These are phyloP conservation scores for Oreochromis mossambicus DNA, from an alignment of 2,797 vertebrate species.

Conservation along the genomic window DNA sequence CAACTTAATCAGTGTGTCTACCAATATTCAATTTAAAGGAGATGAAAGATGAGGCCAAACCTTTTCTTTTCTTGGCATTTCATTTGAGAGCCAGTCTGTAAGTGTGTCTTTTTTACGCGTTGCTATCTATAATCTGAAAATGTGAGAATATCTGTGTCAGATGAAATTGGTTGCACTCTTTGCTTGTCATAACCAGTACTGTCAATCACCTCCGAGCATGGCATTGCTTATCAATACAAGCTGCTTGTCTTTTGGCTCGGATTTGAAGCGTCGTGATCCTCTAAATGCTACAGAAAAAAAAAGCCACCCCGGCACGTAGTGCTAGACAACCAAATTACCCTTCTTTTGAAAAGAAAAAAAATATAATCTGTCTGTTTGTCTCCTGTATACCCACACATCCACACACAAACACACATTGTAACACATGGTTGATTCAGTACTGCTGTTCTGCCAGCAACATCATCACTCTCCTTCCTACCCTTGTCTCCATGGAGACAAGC, in stretches of 20 bases:
- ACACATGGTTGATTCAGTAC: slow-evolving; percentile 60
- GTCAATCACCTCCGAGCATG: slow-evolving; percentile 28
- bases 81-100: background rate
- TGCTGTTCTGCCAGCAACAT: slow-evolving; percentile 72
- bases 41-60: background rate
- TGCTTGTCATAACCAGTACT: slow-evolving; percentile 37
- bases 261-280: slow-evolving; percentile 14
- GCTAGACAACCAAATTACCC: slow-evolving; percentile 30
- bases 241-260: background rate
- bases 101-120: background rate
- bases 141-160: slow-evolving; percentile 16
- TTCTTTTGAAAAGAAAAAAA: slow-evolving; percentile 6
- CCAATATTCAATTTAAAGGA: background rate
- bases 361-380: slow-evolving; percentile 22
- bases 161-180: slow-evolving; percentile 11
- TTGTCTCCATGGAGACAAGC: slow-evolving; percentile 78
- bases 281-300: background rate
- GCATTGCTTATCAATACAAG: slow-evolving; percentile 12
- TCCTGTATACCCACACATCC: slow-evolving; percentile 29
- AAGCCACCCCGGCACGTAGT: background rate
- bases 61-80: background rate
- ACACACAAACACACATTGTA: slow-evolving; percentile 42
- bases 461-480: slow-evolving; percentile 73
- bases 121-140: background rate
- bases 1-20: background rate